Evolutionary conservation across 2,888 invertebrate genomes (phyloP).

Genomic region (Sinhomidia bicolor): DNA sequence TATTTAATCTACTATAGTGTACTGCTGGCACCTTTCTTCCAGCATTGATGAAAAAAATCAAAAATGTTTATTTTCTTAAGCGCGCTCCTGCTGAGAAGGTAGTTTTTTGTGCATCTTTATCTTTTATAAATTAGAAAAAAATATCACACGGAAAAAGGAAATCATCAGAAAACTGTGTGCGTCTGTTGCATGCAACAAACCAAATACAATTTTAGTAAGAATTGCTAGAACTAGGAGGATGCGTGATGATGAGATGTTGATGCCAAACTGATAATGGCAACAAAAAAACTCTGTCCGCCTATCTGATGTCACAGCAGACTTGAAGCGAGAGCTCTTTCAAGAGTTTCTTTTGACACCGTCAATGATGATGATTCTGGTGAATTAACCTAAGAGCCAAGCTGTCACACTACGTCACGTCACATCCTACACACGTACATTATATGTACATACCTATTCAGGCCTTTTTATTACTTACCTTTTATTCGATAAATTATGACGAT

Average conservation of each 20-base stretch:
- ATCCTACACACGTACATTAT: background rate
- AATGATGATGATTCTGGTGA: constrained; percentile 6
- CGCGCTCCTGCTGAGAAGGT: too few relatives aligned
- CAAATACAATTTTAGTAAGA: too few relatives aligned
- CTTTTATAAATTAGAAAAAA: too few relatives aligned
- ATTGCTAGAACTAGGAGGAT: too few relatives aligned
- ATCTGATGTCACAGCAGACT: constrained; percentile 31
- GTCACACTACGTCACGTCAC: constrained; percentile 20
- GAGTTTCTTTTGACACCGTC: background rate
- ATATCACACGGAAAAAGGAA: too few relatives aligned
- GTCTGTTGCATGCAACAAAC: too few relatives aligned
- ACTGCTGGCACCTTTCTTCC: too few relatives aligned
- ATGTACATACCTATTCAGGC: background rate
- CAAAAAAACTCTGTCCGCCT: constrained; percentile 10
- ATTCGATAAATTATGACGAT: constrained; percentile 9
- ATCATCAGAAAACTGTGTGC: too few relatives aligned
- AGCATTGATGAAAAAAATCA: too few relatives aligned
- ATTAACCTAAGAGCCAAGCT: constrained; percentile 5
- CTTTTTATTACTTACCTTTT: constrained; percentile 22
- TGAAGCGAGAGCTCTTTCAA: background rate
- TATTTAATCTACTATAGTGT: too few relatives aligned
- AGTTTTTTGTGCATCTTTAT: too few relatives aligned
- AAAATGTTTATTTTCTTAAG: too few relatives aligned
- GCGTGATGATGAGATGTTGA: constrained; percentile 1
- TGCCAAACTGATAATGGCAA: constrained; percentile 53